Percentiles rank a stretch among this genome's conserved stretches.
These are phyloP conservation scores for Diplolepis rosae DNA, from an alignment of 2,888 invertebrate genomes.

Conservation along the genomic window DNA sequence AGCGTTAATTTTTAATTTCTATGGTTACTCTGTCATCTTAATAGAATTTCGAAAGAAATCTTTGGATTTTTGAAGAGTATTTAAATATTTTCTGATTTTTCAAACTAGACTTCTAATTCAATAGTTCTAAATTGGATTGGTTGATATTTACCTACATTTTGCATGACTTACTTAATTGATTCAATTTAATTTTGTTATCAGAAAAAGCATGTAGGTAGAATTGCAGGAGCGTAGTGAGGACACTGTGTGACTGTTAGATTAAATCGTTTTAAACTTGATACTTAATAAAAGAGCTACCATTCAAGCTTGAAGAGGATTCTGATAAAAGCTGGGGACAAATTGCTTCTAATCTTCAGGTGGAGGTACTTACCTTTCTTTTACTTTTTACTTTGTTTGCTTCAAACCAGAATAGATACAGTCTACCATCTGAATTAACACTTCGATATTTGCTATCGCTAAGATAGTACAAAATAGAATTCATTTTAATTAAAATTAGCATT, in stretches of 20 bases:
- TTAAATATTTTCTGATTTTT: not conserved
- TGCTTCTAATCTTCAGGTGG: not conserved
- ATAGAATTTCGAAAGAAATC: not conserved
- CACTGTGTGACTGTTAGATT: slow-evolving; percentile 17
- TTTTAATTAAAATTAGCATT: too few species aligned
- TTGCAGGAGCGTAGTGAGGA: slow-evolving; percentile 16
- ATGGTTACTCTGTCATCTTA: not conserved
- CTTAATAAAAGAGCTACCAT: slow-evolving; percentile 4
- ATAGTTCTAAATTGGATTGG: not conserved
- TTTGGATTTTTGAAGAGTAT: not conserved
- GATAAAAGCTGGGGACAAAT: slow-evolving; percentile 17
- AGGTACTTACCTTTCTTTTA: not conserved
- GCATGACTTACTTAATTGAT: not conserved
- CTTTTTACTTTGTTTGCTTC: not conserved
- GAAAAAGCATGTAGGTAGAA: not conserved
- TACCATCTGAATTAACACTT: too few species aligned
- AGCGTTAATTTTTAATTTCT: not conserved
- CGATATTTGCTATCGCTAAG: not conserved
- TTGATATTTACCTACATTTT: not conserved
- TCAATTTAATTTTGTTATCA: slow-evolving; percentile 10
- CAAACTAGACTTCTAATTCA: not conserved
- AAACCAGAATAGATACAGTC: not conserved
- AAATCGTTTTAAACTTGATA: slow-evolving; percentile 10
- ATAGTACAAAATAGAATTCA: not conserved
- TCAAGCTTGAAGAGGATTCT: slow-evolving; percentile 3